phyloP scores from a whole-genome alignment of 1,140 invertebrate species.

The Leptopilina boulardi region DNA sequence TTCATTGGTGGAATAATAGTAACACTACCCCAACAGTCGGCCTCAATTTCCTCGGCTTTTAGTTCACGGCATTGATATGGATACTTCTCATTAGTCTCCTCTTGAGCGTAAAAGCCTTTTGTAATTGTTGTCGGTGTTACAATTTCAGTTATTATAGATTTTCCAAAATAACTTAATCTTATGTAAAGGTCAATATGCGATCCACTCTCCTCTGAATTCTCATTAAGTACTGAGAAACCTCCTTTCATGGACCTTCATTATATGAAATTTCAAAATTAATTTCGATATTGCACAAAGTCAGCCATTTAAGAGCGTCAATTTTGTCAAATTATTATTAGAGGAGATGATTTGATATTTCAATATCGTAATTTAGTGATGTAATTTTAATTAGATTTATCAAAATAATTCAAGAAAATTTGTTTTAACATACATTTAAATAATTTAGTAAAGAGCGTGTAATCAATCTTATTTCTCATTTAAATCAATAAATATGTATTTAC shows the following conservation, averaged over 20 bases:
- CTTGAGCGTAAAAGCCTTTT: conserved; percentile 54
- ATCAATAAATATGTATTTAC: no score
- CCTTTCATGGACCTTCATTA: conserved; percentile 60
- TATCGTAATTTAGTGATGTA: no score
- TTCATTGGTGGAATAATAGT: conserved; percentile 37
- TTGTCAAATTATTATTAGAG: no score
- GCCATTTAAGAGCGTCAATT: no score
- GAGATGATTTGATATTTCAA: no score
- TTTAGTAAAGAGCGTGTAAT: no score
- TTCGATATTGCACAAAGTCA: no score
- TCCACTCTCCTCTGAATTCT: conserved; percentile 39
- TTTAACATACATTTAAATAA: no score
- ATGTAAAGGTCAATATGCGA: conserved; percentile 56
- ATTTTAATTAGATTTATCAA: no score
- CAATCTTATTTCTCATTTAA: no score
- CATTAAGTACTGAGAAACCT: conserved; percentile 51
- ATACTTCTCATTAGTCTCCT: conserved; percentile 54
- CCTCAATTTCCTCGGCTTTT: conserved; percentile 44
- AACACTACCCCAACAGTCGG: conserved; percentile 41
- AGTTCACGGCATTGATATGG: conserved; percentile 60
- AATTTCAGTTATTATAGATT: conserved; percentile 64
- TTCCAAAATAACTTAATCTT: conserved; percentile 63
- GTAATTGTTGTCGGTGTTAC: conserved; percentile 23
- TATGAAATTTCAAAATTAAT: conserved; percentile 1
- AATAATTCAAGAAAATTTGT: no score